Conservation (phyloP, 2,888 invertebrate species). For the Celastrina argiolus region DNA sequence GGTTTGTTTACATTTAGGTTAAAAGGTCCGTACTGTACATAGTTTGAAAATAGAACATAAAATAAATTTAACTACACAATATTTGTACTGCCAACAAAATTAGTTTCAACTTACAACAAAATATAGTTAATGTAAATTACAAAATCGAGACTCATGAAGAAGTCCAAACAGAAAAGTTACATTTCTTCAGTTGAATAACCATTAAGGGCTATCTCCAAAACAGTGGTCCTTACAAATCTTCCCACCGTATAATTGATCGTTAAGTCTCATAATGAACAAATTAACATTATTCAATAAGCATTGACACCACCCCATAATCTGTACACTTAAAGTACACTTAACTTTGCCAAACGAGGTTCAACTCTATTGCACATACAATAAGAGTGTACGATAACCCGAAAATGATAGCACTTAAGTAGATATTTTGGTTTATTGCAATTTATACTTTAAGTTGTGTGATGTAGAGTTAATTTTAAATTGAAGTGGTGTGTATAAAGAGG, state of each 20-base stretch:
- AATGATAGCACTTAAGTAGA: background rate
- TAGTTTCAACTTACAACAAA: too few species aligned
- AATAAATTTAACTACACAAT: too few species aligned
- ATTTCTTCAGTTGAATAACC: background rate
- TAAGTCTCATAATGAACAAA: conserved; percentile 2
- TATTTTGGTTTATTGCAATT: background rate
- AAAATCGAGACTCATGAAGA: too few species aligned
- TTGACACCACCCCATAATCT: background rate
- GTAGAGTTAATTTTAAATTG: background rate
- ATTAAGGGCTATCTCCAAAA: background rate
- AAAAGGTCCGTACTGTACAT: too few species aligned
- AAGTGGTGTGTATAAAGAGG: background rate
- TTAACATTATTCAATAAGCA: conserved; percentile 10
- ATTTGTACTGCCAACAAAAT: too few species aligned
- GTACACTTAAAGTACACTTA: background rate
- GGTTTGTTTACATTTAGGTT: too few species aligned
- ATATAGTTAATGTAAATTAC: too few species aligned
- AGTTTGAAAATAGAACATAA: too few species aligned
- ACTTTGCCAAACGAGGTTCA: background rate
- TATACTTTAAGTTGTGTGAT: background rate
- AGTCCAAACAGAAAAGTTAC: too few species aligned
- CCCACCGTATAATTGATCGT: conserved; percentile 14
- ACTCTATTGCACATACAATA: background rate
- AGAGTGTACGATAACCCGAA: background rate
- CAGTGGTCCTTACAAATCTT: conserved; percentile 1